Conservation (phyloP, 2,888 invertebrate species). For the Plemyria rubiginata region DNA sequence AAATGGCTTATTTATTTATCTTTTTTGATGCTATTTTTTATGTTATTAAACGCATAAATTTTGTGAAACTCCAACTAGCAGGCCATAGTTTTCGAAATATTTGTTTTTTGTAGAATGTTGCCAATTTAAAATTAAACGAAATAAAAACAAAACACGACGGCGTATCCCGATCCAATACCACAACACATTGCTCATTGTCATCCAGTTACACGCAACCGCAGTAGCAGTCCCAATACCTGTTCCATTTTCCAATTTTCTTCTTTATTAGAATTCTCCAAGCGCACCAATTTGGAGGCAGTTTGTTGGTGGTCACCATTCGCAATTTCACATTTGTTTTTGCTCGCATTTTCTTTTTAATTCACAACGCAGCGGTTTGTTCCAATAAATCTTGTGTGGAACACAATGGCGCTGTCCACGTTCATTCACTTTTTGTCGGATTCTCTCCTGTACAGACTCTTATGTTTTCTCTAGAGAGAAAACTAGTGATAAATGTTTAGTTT, state of each 20-base stretch:
- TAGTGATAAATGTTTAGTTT: conserved; percentile 46
- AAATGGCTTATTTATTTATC: too few relatives aligned
- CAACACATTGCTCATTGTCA: conserved; percentile 35
- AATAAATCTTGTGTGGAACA: conserved; percentile 63
- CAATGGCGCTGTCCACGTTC: conserved; percentile 55
- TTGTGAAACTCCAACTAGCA: too few relatives aligned
- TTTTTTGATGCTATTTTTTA: too few relatives aligned
- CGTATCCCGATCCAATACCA: conserved; percentile 23
- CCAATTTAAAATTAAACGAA: conserved; percentile 7
- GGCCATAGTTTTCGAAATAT: not conserved
- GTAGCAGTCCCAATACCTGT: conserved; percentile 48
- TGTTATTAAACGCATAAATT: too few relatives aligned
- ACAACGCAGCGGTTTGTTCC: conserved; percentile 53
- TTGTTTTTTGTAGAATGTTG: not conserved
- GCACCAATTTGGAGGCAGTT: conserved; percentile 56
- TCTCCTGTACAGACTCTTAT: conserved; percentile 39
- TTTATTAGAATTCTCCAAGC: conserved; percentile 60
- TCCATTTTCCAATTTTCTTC: conserved; percentile 61
- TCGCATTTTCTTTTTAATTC: conserved; percentile 61
- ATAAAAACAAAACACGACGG: conserved; percentile 13
- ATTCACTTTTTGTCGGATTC: conserved; percentile 55
- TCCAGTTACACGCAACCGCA: conserved; percentile 35
- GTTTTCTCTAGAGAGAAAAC: conserved; percentile 40
- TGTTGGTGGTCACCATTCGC: conserved; percentile 54
- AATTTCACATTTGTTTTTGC: conserved; percentile 58